Percentiles rank a stretch among this genome's conserved stretches.
phyloP scores from a whole-genome alignment of 2,113 vertebrate genomes.

The Dipodomys spectabilis region DNA sequence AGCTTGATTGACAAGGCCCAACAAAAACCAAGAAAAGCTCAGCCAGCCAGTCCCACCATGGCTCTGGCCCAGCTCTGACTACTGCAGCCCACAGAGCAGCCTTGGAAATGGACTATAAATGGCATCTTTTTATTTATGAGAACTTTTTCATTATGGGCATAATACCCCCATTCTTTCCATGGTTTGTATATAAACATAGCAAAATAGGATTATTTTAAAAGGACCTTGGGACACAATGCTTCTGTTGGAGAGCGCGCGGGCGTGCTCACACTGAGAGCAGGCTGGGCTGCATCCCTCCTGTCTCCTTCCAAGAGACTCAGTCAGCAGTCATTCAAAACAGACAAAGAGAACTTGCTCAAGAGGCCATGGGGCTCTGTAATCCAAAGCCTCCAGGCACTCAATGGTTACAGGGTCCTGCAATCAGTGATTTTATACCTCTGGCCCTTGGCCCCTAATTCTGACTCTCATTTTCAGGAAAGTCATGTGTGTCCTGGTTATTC shows the following conservation, averaged over 20 bases:
- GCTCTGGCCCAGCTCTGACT: neutral
- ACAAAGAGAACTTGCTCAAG: neutral
- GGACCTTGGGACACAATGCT: constrained; percentile 65
- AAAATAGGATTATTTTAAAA: constrained; percentile 71
- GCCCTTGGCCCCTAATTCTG: neutral
- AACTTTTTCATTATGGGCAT: constrained; percentile 46
- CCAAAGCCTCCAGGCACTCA: neutral
- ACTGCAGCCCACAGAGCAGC: neutral
- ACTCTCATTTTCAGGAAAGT: neutral
- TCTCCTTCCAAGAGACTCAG: neutral
- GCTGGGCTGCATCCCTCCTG: neutral
- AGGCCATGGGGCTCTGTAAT: neutral
- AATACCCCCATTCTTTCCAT: constrained; percentile 47
- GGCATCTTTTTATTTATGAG: constrained; percentile 42
- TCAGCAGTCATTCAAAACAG: neutral
- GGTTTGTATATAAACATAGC: constrained; percentile 70
- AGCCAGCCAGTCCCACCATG: neutral
- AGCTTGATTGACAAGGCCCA: constrained; percentile 24
- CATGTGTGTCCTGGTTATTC: neutral
- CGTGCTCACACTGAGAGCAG: accelerated
- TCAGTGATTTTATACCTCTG: neutral
- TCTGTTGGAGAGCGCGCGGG: neutral
- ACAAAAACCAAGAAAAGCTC: constrained; percentile 34
- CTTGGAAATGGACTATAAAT: constrained; percentile 60
- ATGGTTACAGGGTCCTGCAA: neutral